phyloP scores from a whole-genome alignment of 2,113 vertebrate species.

The Polypterus senegalus region DNA sequence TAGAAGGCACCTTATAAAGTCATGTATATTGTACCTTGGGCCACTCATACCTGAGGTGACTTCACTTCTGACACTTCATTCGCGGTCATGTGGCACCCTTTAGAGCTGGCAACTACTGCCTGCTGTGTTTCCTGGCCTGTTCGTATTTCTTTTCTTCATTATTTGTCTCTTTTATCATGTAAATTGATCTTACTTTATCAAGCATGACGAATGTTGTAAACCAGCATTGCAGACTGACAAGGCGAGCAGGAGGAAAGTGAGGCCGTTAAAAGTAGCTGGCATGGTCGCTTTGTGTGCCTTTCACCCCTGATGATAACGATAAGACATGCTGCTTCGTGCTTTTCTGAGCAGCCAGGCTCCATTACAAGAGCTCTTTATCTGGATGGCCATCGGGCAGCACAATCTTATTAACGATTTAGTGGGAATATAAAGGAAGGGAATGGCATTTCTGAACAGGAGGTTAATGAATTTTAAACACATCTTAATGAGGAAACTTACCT shows the following conservation, averaged over 20 bases:
- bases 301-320: neutral
- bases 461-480: neutral
- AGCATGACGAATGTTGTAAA: constrained; percentile 1
- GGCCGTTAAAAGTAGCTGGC: too few relatives aligned
- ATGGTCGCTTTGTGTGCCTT: too few relatives aligned
- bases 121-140: too few relatives aligned
- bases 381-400: neutral
- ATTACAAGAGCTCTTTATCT: neutral
- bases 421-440: neutral
- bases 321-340: constrained; percentile 2
- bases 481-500: neutral
- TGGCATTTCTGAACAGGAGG: neutral
- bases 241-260: too few relatives aligned
- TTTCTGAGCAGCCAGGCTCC: neutral
- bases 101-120: too few relatives aligned
- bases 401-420: neutral
- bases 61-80: too few relatives aligned
- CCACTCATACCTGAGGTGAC: too few relatives aligned
- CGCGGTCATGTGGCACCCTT: too few relatives aligned
- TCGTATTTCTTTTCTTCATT: too few relatives aligned
- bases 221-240: too few relatives aligned
- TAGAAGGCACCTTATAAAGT: too few relatives aligned
- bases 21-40: too few relatives aligned
- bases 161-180: neutral
- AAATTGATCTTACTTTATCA: neutral